These are phyloP conservation scores for Lapara coniferarum DNA, from an alignment of 2,888 invertebrate species.

Conservation along the genomic window DNA sequence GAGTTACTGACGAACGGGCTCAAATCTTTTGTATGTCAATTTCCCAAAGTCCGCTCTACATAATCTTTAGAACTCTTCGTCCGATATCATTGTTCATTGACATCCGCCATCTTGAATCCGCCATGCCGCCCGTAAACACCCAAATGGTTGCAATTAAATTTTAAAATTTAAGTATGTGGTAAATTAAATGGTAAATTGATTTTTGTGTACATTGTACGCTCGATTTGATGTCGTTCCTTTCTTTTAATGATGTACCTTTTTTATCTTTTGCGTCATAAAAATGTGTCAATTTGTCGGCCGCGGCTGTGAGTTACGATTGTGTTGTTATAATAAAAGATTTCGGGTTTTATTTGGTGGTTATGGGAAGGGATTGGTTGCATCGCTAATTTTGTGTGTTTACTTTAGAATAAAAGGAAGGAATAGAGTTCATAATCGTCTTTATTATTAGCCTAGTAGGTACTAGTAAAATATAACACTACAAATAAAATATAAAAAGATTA, in stretches of 20 bases:
- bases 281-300: slow-evolving; percentile 21
- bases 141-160: slow-evolving; percentile 64
- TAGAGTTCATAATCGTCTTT: too few species aligned
- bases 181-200: slow-evolving; percentile 48
- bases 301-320: slow-evolving; percentile 9
- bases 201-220: slow-evolving; percentile 25
- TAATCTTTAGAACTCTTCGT: too few species aligned
- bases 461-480: too few species aligned
- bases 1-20: too few species aligned
- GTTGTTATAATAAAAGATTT: slow-evolving; percentile 22
- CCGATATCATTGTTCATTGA: neutral
- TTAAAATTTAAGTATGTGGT: slow-evolving; percentile 61
- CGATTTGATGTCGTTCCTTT: slow-evolving; percentile 11
- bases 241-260: slow-evolving; percentile 16
- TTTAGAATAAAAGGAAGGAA: neutral
- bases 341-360: slow-evolving; percentile 29
- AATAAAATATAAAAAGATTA: too few species aligned
- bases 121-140: slow-evolving; percentile 32
- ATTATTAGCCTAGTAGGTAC: too few species aligned
- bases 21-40: too few species aligned
- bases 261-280: slow-evolving; percentile 26
- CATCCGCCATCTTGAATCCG: neutral
- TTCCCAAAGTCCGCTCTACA: too few species aligned
- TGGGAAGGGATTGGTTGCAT: neutral
- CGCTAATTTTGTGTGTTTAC: neutral